Evolutionary conservation across 2,113 vertebrate species (phyloP).

Genomic region (Labeo rohita): DNA sequence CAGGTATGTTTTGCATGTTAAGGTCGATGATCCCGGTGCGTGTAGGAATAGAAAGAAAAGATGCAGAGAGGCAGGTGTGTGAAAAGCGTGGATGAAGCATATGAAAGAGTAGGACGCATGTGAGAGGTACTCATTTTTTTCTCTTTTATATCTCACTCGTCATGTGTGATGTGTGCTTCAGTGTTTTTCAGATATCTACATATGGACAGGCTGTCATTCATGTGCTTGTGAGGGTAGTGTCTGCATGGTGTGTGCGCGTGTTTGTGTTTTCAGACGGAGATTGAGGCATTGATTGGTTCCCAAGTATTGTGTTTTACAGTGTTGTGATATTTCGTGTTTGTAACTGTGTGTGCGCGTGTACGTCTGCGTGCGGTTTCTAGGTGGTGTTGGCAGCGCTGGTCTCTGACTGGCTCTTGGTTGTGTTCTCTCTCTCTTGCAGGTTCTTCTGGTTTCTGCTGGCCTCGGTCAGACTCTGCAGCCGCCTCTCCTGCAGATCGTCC

Average conservation of each 20-base stretch:
- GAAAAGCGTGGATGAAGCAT: constrained; percentile 31
- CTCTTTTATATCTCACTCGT: constrained; percentile 46
- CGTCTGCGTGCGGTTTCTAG: constrained; percentile 64
- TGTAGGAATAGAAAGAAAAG: constrained; percentile 37
- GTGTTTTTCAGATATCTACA: constrained; percentile 52
- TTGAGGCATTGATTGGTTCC: constrained; percentile 39
- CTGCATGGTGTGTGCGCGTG: constrained; percentile 14
- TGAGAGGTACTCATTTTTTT: constrained; percentile 45
- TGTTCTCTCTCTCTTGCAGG: constrained; percentile 77
- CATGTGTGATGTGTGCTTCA: constrained; percentile 40
- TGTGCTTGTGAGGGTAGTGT: constrained; percentile 38
- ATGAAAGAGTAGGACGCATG: constrained; percentile 46
- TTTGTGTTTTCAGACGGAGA: constrained; percentile 30
- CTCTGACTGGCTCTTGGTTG: constrained; percentile 69
- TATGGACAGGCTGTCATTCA: constrained; percentile 44
- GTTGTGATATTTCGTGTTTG: constrained; percentile 29
- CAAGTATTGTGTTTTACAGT: constrained; percentile 44
- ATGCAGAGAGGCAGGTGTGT: constrained; percentile 29
- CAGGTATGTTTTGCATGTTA: constrained; percentile 35
- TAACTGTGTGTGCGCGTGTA: constrained; percentile 52
- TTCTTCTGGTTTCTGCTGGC: constrained; percentile 79
- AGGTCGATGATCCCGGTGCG: constrained; percentile 38
- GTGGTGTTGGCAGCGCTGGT: constrained; percentile 60
- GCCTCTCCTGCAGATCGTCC: constrained; percentile 85
- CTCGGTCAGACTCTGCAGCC: constrained; percentile 84